phyloP scores from a whole-genome alignment of 2,888 invertebrate genomes.

The Entomobrya multifasciata region DNA sequence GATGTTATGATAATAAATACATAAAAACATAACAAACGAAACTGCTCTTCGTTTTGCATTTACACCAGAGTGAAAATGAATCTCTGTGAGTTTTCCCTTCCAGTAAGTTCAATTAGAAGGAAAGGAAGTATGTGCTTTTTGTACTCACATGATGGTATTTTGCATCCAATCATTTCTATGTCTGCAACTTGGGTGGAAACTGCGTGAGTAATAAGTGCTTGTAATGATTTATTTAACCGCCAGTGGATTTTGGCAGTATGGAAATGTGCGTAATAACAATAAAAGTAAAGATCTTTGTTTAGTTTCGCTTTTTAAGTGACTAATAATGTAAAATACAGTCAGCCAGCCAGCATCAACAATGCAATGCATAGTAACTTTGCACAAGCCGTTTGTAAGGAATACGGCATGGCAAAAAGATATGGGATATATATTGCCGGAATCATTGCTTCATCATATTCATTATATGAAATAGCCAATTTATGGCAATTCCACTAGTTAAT shows the following conservation, averaged over 20 bases:
- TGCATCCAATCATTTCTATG: no score
- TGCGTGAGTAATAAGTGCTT: conserved; percentile 49
- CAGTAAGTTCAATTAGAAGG: conserved; percentile 32
- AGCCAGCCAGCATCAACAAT: no score
- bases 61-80: conserved; percentile 51
- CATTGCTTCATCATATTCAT: no score
- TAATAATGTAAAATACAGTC: conserved; percentile 19
- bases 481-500: background rate
- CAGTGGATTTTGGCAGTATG: conserved; percentile 48
- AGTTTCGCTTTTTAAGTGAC: conserved; percentile 25
- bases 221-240: conserved; percentile 55
- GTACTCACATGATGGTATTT: conserved; percentile 15
- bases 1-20: conserved; percentile 62
- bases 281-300: conserved; percentile 48
- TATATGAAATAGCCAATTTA: conserved; percentile 2
- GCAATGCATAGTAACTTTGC: no score
- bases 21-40: conserved; percentile 58
- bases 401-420: background rate
- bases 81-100: conserved; percentile 33
- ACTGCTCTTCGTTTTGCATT: conserved; percentile 32
- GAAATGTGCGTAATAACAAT: conserved; percentile 50
- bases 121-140: conserved; percentile 8
- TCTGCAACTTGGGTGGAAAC: conserved; percentile 47
- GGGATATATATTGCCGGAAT: no score
- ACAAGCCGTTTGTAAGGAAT: no score